Evolutionary conservation across 2,888 invertebrate species (phyloP).

Genomic region (Penaeus monodon): DNA sequence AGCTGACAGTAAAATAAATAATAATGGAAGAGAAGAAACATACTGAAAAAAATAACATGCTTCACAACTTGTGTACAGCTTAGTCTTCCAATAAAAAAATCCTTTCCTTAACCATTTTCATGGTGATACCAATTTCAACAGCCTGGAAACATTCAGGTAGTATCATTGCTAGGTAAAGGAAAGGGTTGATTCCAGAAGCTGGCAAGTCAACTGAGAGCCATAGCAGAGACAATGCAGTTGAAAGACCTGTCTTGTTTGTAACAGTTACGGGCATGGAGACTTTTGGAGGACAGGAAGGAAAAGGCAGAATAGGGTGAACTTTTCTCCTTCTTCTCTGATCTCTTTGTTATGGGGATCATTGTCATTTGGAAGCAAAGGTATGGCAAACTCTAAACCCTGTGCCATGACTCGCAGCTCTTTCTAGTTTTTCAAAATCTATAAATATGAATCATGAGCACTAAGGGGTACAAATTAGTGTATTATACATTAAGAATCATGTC

Average conservation of each 20-base stretch:
- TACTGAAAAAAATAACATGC: no score
- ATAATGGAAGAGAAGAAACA: no score
- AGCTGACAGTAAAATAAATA: no score
- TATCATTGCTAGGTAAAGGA: constrained; percentile 19
- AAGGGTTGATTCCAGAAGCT: constrained; percentile 40
- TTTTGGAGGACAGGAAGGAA: constrained; percentile 38
- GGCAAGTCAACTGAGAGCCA: constrained; percentile 57
- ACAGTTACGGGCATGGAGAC: constrained; percentile 12
- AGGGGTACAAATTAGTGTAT: constrained; percentile 59
- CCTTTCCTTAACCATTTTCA: constrained; percentile 23
- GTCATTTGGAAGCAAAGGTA: constrained; percentile 17
- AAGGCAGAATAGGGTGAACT: constrained; percentile 30
- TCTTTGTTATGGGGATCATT: constrained; percentile 17
- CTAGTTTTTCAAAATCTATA: constrained; percentile 44
- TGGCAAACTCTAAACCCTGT: constrained; percentile 34
- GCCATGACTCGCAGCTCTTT: constrained; percentile 56
- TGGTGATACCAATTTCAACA: constrained; percentile 7
- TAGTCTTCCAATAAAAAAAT: constrained; percentile 23
- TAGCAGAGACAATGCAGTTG: constrained; percentile 55
- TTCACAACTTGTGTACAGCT: not conserved
- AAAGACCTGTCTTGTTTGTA: constrained; percentile 39
- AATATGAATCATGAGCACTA: constrained; percentile 62
- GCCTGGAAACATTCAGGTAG: constrained; percentile 17
- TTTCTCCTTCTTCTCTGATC: constrained; percentile 33
- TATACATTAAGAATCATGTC: constrained; percentile 56